Base-by-base conservation (phyloP, 2,888 invertebrate species). In the Clostera curtula region DNA sequence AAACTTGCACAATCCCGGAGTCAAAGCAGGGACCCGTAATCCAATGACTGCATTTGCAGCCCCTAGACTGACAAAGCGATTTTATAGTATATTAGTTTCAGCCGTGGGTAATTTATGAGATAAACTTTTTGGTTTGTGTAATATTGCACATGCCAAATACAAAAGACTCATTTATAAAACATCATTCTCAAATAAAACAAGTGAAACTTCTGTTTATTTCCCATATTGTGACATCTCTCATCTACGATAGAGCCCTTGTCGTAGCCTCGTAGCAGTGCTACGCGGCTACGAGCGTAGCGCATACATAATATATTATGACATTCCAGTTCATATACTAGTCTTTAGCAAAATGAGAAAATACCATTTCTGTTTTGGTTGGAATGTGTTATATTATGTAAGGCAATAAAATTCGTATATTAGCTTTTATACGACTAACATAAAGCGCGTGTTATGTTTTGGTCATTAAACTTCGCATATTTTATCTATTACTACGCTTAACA, bases 211-310 rank as follows among this genome's bases (percentile, higher is more conserved):
- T 49, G 43, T 6, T 12, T 18, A 24, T 20, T 8, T 29, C 25
- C 27, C 39, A 19, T 19, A 25, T 13, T 21, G 27, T 35, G 34
- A 0, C 19, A 21, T 24, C 36, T 31, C 41, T 46, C 42, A 49
- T 44, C 47, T 42, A 35, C 24, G 40, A 37, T 44, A 47, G 38
- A 49, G 43, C 49, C 43, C 49, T 46, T 34, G 23, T 38, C 46
- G 49, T 43, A 41, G 44, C 36, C 21, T 36, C 46, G 49, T 43
- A 41, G 44, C 36, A 10, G 12, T 33, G 33, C 34, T 38, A 37
- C 30, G 33, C 36, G 2, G 34, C 41, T 42, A 46, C 49, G 38
- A 35, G 25, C 27, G 45, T 43, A 40, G 34, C 31, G 39, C 36
- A 45, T 45, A 37, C 49, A 48, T 48, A 45, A 40, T 43, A 40